phyloP scores from a whole-genome alignment of 1,140 invertebrate species.

The Metopolophium dirhodum region DNA sequence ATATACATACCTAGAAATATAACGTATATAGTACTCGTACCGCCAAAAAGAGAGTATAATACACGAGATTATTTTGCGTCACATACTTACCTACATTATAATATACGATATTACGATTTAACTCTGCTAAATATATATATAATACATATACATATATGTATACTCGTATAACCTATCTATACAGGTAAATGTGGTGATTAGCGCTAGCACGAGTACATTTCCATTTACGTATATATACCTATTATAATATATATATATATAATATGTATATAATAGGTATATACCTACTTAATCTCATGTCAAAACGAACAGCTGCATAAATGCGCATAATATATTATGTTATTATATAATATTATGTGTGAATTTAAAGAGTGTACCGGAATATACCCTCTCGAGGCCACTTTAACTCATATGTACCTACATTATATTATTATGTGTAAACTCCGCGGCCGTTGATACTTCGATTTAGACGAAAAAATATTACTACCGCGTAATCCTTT shows the following conservation, averaged over 20 bases:
- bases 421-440: background rate
- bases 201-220: background rate
- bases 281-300: background rate
- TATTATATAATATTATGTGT: background rate
- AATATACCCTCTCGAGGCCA: constrained; percentile 2
- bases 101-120: background rate
- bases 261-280: background rate
- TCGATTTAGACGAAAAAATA: constrained; percentile 8
- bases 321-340: background rate
- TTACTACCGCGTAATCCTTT: constrained; percentile 25
- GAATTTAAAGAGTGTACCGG: background rate
- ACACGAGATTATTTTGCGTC: too few relatives aligned
- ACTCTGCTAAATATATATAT: background rate
- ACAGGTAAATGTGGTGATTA: background rate
- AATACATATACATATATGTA: background rate
- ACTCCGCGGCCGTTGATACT: background rate
- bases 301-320: background rate
- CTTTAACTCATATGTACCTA: background rate
- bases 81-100: background rate
- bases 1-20: background rate
- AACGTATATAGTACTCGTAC: background rate
- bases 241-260: too few relatives aligned
- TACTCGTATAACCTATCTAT: background rate
- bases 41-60: background rate
- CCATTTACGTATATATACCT: background rate